phyloP scores from a whole-genome alignment of 2,888 invertebrate species.

The Lingula anatina region DNA sequence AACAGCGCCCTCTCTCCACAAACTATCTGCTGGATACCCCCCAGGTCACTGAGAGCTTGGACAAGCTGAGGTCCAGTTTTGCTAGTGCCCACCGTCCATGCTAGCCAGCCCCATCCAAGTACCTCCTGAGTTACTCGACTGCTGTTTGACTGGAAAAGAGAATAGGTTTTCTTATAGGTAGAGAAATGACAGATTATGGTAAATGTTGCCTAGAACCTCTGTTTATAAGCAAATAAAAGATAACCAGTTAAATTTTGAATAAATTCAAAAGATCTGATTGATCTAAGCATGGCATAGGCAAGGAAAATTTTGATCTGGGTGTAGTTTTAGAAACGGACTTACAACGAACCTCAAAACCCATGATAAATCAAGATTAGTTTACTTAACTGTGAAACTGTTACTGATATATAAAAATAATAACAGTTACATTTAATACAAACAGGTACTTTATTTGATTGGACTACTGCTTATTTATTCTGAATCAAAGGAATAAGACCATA shows the following conservation, averaged over 20 bases:
- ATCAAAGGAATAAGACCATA: too few species aligned
- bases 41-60: slow-evolving; percentile 65
- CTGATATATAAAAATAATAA: background rate
- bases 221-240: background rate
- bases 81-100: slow-evolving; percentile 52
- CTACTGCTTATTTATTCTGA: too few species aligned
- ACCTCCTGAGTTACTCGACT: slow-evolving; percentile 51
- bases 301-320: background rate
- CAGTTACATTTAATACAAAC: too few species aligned
- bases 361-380: background rate
- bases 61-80: slow-evolving; percentile 53
- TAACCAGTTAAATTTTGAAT: background rate
- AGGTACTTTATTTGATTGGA: too few species aligned
- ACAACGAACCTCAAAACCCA: background rate
- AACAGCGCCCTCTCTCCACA: slow-evolving; percentile 77
- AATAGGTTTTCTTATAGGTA: too few species aligned
- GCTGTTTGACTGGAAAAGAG: slow-evolving; percentile 15
- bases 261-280: background rate
- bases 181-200: too few species aligned
- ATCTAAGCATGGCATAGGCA: background rate
- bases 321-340: background rate
- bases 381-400: background rate
- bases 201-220: background rate
- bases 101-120: slow-evolving; percentile 60
- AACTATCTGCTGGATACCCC: slow-evolving; percentile 70